Conservation (phyloP, 92 coral and sea anemone genomes). For the Ricordea florida region DNA sequence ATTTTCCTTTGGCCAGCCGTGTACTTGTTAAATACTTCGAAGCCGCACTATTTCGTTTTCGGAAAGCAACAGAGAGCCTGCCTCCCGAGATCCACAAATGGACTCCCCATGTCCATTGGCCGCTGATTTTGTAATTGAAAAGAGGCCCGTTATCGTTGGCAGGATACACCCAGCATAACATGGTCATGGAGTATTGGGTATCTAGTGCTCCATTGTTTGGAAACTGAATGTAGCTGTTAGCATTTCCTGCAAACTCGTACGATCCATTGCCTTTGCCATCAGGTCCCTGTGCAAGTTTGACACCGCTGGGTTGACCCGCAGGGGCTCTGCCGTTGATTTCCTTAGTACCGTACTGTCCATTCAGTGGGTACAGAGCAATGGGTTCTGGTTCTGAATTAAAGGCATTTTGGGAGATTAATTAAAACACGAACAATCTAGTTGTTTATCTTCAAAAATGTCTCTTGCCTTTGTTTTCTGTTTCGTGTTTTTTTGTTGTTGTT, state of each 20-base stretch:
- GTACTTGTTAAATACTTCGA: background rate
- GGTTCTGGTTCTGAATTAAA: too few relatives aligned
- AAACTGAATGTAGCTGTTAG: background rate
- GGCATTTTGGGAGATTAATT: too few relatives aligned
- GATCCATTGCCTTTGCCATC: constrained; percentile 22
- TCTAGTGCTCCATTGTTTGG: constrained; percentile 14
- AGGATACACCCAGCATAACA: constrained; percentile 1
- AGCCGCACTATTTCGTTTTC: background rate
- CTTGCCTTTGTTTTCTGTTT: too few relatives aligned
- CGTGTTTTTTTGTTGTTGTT: too few relatives aligned
- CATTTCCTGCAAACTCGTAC: constrained; percentile 7
- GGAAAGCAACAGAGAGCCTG: background rate
- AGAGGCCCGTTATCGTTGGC: background rate
- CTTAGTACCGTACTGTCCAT: background rate
- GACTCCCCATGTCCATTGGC: background rate
- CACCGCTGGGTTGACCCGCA: constrained; percentile 4
- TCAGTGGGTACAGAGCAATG: constrained; percentile 24
- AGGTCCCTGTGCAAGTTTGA: constrained; percentile 1
- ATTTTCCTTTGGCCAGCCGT: background rate
- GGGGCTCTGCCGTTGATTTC: background rate
- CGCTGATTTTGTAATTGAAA: background rate
- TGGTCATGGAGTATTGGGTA: background rate
- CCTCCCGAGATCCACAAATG: background rate
- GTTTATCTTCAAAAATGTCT: too few relatives aligned
- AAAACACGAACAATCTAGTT: too few relatives aligned